Evolutionary conservation across 2,888 invertebrate species (phyloP), one percentile per base, ranked within the genome.

Genomic region (Leucania comma): DNA sequence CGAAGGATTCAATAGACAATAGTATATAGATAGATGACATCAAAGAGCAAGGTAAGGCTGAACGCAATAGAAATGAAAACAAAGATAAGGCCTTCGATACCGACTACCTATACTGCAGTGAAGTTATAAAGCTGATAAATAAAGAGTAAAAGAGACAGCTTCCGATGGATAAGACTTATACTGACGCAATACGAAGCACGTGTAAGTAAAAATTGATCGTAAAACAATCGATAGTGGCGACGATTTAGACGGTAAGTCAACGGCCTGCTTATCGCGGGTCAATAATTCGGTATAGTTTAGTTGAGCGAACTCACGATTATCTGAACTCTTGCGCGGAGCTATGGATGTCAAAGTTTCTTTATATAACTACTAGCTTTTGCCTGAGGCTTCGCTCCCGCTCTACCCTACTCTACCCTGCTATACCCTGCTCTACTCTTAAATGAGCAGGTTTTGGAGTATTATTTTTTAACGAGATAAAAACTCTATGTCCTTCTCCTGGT

Each of bases 181-280:
- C 42, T 85, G 84, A 90, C 83, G 89, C 83, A 90, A 87, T 68
- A 66, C 32, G 8, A 8, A 71, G 65, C 86, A 84, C 87, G 88
- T 83, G 89, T 87, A 82, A 86, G 78, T 62, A 57, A 50, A 60
- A 83, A 87, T 81, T 75, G 81, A 86, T 84, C 79, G 84, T 75
- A 81, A 86, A 87, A 87, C 82, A 89, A 91, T 89, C 88, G 86
- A 88, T 89, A 83, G 76, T 83, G 78, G 80, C 65, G 68, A 76
- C 78, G 29, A 83, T 87, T 88, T 80, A 78, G 83, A 79, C 86
- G 86, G 83, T 81, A 85, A 88, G 93, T 94, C 93, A 93, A 91
- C 73, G 92, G 84, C 91, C 85, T 81, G 72, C 86, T 92, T 93
- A 93, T 93, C 93, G 72, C 69, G 83, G 93, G 93, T 93, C 93